Evolutionary conservation across 2,797 vertebrate genomes (phyloP).

Genomic region (Tarsius wallacei): DNA sequence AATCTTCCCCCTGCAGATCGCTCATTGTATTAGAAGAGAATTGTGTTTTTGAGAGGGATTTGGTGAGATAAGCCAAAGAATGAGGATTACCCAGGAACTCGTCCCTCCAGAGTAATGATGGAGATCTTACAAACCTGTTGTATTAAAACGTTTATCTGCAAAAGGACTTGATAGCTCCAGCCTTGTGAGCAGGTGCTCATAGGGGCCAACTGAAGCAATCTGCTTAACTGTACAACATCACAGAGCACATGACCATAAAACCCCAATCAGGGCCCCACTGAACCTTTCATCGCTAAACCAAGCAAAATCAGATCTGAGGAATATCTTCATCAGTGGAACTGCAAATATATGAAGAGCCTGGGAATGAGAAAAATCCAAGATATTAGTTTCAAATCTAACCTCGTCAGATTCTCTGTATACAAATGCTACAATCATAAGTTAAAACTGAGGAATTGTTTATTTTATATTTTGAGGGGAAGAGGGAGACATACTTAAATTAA

Average conservation of each 20-base stretch:
- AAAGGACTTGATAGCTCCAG: not conserved
- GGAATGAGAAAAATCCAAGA: not conserved
- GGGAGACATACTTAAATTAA: not conserved
- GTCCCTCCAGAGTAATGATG: not conserved
- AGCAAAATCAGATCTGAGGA: slow-evolving; percentile 10
- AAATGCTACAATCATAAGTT: not conserved
- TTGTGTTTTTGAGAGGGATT: slow-evolving; percentile 44
- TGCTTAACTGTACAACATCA: not conserved
- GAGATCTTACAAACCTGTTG: not conserved
- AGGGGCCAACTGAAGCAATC: not conserved
- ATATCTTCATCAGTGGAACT: not conserved
- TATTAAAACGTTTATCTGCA: not conserved
- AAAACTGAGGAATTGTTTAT: not conserved
- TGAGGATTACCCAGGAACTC: not conserved
- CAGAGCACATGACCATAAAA: not conserved
- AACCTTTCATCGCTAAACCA: not conserved
- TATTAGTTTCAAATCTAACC: not conserved
- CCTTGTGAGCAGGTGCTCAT: not conserved
- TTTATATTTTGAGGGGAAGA: not conserved
- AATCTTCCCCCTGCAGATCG: not conserved
- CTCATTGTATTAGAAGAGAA: not conserved
- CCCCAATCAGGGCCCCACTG: not conserved
- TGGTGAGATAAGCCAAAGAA: not conserved
- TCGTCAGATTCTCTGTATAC: not conserved
- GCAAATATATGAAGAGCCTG: not conserved